phyloP scores from a whole-genome alignment of 2,113 vertebrate genomes.

The Ammospiza caudacuta region DNA sequence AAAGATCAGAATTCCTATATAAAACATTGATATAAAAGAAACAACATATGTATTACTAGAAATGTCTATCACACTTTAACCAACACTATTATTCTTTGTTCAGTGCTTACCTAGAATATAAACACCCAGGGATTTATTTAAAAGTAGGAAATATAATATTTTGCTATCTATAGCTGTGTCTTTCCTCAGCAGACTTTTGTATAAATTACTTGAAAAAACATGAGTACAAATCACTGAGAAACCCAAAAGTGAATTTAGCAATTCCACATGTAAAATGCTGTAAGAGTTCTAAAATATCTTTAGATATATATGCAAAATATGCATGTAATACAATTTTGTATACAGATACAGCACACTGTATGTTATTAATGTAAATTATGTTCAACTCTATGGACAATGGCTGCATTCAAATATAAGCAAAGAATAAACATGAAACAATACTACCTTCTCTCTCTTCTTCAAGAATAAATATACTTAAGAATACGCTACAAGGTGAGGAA shows the following conservation, averaged over 20 bases:
- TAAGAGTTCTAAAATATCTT: not conserved
- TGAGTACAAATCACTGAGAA: not conserved
- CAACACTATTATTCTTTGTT: not conserved
- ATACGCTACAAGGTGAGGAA: not conserved
- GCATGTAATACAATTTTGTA: not conserved
- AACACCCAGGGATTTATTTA: not conserved
- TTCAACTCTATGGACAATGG: not conserved
- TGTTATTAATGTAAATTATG: not conserved
- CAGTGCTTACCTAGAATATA: not conserved
- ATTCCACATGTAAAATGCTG: not conserved
- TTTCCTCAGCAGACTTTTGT: not conserved
- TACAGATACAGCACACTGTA: not conserved
- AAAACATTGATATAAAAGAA: not conserved
- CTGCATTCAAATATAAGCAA: not conserved
- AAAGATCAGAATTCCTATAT: not conserved
- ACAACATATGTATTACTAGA: not conserved
- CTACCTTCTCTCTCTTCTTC: not conserved
- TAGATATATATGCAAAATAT: not conserved
- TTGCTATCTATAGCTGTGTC: not conserved
- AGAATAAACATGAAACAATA: not conserved
- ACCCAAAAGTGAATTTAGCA: not conserved
- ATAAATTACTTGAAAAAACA: not conserved
- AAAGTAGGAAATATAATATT: not conserved
- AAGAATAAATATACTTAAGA: not conserved
- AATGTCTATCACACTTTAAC: not conserved